Conservation (phyloP, 2,888 invertebrate species). For the Lepidonotus clava region DNA sequence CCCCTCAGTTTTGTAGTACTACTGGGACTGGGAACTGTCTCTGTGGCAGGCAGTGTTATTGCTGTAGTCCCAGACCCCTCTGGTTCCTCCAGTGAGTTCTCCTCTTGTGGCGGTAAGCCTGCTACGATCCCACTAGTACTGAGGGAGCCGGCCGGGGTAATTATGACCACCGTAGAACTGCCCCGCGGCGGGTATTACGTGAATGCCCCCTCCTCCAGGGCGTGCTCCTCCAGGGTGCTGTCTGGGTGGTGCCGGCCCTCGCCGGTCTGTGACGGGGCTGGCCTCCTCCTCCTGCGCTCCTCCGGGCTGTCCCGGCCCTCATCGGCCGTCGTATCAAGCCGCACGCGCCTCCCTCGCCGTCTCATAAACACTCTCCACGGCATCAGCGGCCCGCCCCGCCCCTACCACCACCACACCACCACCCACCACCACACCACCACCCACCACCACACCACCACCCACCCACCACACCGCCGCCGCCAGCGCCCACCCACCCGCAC, state of each 20-base stretch:
- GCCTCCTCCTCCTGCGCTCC: neutral
- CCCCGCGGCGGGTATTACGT: too few species aligned
- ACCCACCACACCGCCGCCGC: neutral
- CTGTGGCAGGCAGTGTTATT: too few species aligned
- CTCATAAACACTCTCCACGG: slow-evolving; percentile 33
- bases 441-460: neutral
- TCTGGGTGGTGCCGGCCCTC: neutral
- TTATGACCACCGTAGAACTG: too few species aligned
- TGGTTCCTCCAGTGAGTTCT: too few species aligned
- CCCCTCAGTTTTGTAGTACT: too few species aligned
- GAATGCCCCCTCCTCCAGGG: too few species aligned
- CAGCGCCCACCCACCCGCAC: neutral
- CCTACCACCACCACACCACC: neutral
- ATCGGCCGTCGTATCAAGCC: neutral
- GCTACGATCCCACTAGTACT: too few species aligned
- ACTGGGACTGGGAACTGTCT: too few species aligned
- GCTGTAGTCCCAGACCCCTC: too few species aligned
- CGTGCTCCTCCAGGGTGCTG: too few species aligned
- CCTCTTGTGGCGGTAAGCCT: too few species aligned
- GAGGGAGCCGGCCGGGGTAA: too few species aligned
- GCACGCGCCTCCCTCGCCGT: neutral
- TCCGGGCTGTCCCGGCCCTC: slow-evolving; percentile 9
- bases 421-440: neutral
- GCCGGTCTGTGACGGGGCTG: neutral
- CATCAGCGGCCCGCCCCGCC: neutral